phyloP scores from a whole-genome alignment of 2,797 vertebrate species.

The Echeneis naucrates region DNA sequence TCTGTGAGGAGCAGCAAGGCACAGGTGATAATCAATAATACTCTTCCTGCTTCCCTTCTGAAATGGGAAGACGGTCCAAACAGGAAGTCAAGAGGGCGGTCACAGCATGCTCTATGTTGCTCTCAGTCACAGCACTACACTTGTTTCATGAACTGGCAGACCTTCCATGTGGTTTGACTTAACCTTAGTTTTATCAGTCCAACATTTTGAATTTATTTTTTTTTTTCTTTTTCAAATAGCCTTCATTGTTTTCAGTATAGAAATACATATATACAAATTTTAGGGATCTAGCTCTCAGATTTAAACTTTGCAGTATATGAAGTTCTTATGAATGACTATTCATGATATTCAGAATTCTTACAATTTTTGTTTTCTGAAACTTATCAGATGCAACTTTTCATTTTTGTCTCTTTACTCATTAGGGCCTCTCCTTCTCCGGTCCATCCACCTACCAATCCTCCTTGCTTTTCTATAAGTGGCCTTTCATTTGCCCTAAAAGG shows the following conservation, averaged over 20 bases:
- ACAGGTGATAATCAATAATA: too few species aligned
- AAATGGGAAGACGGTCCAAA: too few species aligned
- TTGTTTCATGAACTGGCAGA: conserved; percentile 1
- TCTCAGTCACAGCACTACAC: conserved; percentile 4
- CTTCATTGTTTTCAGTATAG: conserved; percentile 3
- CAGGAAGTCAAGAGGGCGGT: too few species aligned
- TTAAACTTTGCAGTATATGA: too few species aligned
- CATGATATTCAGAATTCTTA: not conserved
- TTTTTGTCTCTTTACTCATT: conserved; percentile 8
- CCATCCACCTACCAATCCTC: conserved; percentile 6
- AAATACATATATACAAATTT: not conserved
- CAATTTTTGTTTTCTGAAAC: conserved; percentile 18
- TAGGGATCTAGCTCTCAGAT: not conserved
- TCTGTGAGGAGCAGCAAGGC: too few species aligned
- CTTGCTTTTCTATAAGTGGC: conserved; percentile 12
- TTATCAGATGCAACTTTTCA: conserved; percentile 8
- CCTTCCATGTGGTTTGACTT: not conserved
- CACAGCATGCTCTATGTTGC: not conserved
- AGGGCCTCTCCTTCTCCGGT: conserved; percentile 8
- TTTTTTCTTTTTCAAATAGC: conserved; percentile 1
- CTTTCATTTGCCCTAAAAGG: conserved; percentile 46
- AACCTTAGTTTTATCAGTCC: not conserved
- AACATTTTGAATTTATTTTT: not conserved
- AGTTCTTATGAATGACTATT: not conserved
- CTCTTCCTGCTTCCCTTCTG: too few species aligned